These are phyloP conservation scores for Tipula helvola DNA, from an alignment of 2,888 invertebrate genomes.

Conservation along the genomic window DNA sequence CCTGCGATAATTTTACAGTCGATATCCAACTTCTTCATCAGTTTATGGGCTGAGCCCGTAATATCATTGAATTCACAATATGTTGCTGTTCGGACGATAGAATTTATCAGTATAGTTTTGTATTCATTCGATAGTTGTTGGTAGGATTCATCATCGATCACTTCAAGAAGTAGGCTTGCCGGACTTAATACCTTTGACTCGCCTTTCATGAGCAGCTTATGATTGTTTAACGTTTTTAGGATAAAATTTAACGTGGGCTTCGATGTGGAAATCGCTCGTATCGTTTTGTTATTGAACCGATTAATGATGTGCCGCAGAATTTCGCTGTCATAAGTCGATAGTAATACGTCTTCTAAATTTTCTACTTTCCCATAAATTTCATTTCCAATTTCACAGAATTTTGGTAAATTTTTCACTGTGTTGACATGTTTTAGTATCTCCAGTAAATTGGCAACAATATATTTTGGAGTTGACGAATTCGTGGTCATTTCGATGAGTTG, in stretches of 20 bases:
- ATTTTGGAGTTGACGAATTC: conserved; percentile 34
- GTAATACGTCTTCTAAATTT: not conserved
- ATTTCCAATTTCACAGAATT: conserved; percentile 29
- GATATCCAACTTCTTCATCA: conserved; percentile 53
- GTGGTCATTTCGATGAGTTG: conserved; percentile 26
- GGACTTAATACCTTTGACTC: conserved; percentile 24
- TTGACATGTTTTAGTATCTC: conserved; percentile 38
- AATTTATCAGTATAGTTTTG: conserved; percentile 36
- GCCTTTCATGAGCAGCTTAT: conserved; percentile 25
- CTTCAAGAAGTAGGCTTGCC: conserved; percentile 26
- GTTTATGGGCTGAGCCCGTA: conserved; percentile 45
- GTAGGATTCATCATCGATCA: conserved; percentile 26
- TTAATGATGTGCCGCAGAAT: not conserved
- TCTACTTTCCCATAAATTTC: conserved; percentile 14
- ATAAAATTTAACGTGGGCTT: conserved; percentile 16
- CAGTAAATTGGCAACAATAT: conserved; percentile 38
- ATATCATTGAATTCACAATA: conserved; percentile 46
- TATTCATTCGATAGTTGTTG: conserved; percentile 38
- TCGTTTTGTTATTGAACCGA: not conserved
- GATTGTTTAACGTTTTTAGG: conserved; percentile 37
- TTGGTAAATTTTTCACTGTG: conserved; percentile 35
- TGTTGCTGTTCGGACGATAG: conserved; percentile 43
- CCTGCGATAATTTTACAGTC: conserved; percentile 46
- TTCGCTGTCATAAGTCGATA: not conserved
- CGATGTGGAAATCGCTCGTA: not conserved